A percentile compares a stretch with the other conserved stretches of the same genome.
These are phyloP conservation scores for Dendronephthya gigantea DNA, from an alignment of 64 coral and sea anemone species.

Conservation along the genomic window DNA sequence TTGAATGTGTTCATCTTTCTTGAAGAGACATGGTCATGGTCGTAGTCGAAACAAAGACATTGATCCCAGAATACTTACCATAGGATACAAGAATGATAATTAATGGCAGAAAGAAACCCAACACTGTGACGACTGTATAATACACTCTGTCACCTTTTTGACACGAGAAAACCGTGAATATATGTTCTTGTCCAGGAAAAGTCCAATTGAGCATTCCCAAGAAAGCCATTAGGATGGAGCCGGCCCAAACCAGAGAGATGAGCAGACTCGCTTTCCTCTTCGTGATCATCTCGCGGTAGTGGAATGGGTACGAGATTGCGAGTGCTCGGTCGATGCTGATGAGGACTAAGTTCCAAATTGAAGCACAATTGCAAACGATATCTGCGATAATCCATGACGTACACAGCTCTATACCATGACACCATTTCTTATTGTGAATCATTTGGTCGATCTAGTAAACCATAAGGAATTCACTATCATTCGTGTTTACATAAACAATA, in stretches of 20 bases:
- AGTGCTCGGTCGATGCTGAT: conserved; percentile 71
- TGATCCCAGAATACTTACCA: neutral
- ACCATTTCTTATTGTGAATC: conserved; percentile 66
- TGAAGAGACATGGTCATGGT: no score
- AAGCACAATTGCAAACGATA: conserved; percentile 74
- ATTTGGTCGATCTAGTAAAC: conserved; percentile 54
- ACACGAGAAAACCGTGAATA: conserved; percentile 46
- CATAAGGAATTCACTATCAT: neutral
- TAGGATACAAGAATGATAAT: conserved; percentile 50
- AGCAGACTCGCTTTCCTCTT: conserved; percentile 38
- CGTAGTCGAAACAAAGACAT: neutral
- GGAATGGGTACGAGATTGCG: conserved; percentile 44
- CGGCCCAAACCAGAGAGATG: conserved; percentile 53
- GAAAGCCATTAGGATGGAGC: conserved; percentile 40
- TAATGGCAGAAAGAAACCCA: conserved; percentile 76
- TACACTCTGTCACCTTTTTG: conserved; percentile 57
- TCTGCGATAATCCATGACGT: conserved; percentile 73
- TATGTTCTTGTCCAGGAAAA: conserved; percentile 5
- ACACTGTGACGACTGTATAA: conserved; percentile 61
- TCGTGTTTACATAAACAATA: neutral
- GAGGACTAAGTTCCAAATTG: conserved; percentile 68
- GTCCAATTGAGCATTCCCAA: conserved; percentile 78
- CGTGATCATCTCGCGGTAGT: conserved; percentile 61
- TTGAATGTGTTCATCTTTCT: no score
- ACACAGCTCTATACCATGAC: conserved; percentile 50